A percentile compares a stretch with the other conserved stretches of the same genome.
These are phyloP conservation scores for Rhinoderma darwinii DNA, from an alignment of 2,113 vertebrate genomes.

Conservation along the genomic window DNA sequence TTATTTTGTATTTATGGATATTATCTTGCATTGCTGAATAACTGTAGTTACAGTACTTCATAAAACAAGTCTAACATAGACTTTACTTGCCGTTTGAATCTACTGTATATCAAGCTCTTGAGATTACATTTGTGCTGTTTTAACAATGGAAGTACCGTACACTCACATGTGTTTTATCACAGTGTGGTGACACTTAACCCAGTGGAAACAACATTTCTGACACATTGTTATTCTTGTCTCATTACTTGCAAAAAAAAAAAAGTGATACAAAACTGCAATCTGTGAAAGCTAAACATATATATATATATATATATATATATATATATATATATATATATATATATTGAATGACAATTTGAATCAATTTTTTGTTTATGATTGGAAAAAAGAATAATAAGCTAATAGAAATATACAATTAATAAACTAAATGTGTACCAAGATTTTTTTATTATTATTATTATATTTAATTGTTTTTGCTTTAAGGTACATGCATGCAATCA, in stretches of 20 bases:
- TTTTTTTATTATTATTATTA: no score
- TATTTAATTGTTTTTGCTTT: not conserved
- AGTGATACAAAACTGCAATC: not conserved
- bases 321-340: no score
- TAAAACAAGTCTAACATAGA: not conserved
- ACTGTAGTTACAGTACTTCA: no score
- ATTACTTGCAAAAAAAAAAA: not conserved
- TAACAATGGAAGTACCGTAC: not conserved
- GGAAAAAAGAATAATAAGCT: no score
- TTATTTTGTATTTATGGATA: not conserved
- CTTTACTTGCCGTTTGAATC: not conserved
- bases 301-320: no score
- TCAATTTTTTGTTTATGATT: no score
- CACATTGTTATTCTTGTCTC: conserved; percentile 4
- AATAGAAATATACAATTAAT: no score
- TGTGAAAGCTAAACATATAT: conserved; percentile 14
- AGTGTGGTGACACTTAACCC: conserved; percentile 2
- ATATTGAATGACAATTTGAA: no score
- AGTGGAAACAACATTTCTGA: conserved; percentile 3
- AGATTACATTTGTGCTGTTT: not conserved
- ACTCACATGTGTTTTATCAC: conserved; percentile 21
- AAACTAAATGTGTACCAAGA: no score
- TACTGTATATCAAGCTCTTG: not conserved
- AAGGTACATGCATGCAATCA: not conserved
- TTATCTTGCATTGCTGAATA: no score